A percentile compares a stretch with the other conserved stretches of the same genome.
phyloP scores from a whole-genome alignment of 2,113 vertebrate genomes.

The Sylvilagus bachmani region DNA sequence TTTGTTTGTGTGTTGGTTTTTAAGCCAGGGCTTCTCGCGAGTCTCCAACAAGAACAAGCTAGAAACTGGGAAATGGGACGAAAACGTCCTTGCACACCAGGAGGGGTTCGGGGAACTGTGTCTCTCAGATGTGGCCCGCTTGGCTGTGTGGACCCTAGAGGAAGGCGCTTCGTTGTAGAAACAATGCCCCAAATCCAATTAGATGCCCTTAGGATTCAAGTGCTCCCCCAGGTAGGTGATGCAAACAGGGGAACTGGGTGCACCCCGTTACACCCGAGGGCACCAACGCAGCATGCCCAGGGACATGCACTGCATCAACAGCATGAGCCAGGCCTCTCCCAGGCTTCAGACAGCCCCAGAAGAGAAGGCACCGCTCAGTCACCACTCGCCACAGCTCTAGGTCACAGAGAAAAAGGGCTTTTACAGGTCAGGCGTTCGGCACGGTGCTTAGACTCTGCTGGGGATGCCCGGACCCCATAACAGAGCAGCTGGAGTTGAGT shows the following conservation, averaged over 20 bases:
- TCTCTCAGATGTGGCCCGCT: no score
- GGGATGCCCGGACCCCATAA: no score
- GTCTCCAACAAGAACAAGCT: background rate
- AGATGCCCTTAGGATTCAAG: background rate
- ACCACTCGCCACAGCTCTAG: background rate
- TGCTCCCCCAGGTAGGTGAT: no score
- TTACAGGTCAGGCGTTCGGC: no score
- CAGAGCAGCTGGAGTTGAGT: no score
- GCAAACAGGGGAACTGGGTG: no score
- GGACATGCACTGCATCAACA: background rate
- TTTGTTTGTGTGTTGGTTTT: background rate
- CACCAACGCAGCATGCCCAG: no score
- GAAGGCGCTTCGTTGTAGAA: background rate
- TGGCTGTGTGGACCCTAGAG: background rate
- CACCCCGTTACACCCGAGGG: no score
- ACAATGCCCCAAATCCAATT: accelerated
- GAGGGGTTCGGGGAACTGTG: accelerated
- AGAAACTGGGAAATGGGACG: background rate
- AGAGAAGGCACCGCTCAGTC: accelerated
- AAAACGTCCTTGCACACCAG: accelerated
- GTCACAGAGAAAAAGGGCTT: background rate
- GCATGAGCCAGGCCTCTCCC: accelerated
- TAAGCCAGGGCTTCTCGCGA: background rate
- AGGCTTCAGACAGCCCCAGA: no score
- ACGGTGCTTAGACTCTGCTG: no score